Conservation (phyloP, 2,797 vertebrate species). For the Garrulus glandarius region DNA sequence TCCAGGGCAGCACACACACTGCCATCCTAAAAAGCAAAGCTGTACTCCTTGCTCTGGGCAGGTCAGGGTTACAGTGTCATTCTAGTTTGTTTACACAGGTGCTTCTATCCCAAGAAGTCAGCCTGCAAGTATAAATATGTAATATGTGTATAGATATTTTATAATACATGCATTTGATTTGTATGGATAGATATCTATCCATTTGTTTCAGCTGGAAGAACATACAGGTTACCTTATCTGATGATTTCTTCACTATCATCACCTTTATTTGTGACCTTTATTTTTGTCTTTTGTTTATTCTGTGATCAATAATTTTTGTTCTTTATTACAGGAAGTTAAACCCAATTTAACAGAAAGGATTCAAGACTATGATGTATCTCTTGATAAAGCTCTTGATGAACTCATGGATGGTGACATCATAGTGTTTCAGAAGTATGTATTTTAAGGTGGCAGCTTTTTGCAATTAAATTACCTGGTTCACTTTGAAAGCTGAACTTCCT, state of each 20-base stretch:
- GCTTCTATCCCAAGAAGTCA: not conserved
- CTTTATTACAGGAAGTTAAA: conserved; percentile 92
- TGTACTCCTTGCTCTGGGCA: not conserved
- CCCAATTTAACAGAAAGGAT: conserved; percentile 99
- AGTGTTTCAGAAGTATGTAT: conserved; percentile 96
- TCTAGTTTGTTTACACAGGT: not conserved
- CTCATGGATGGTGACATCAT: conserved; percentile 99
- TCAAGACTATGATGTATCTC: conserved; percentile 98
- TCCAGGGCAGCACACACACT: not conserved
- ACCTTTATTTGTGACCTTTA: not conserved
- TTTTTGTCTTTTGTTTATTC: not conserved
- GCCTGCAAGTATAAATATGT: not conserved
- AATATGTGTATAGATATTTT: not conserved
- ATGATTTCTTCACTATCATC: not conserved
- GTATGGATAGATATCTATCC: rapidly evolving
- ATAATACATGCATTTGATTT: not conserved
- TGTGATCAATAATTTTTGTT: not conserved
- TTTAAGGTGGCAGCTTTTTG: not conserved
- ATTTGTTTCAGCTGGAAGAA: not conserved
- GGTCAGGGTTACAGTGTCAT: not conserved
- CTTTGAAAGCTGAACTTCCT: not conserved
- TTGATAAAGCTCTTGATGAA: conserved; percentile 99
- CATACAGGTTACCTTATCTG: not conserved
- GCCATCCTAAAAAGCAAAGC: not conserved
- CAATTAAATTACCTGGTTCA: not conserved